Evolutionary conservation across 2,888 invertebrate species (phyloP), one percentile per base, ranked within the genome.

Genomic region (Limnephilus rhombicus): DNA sequence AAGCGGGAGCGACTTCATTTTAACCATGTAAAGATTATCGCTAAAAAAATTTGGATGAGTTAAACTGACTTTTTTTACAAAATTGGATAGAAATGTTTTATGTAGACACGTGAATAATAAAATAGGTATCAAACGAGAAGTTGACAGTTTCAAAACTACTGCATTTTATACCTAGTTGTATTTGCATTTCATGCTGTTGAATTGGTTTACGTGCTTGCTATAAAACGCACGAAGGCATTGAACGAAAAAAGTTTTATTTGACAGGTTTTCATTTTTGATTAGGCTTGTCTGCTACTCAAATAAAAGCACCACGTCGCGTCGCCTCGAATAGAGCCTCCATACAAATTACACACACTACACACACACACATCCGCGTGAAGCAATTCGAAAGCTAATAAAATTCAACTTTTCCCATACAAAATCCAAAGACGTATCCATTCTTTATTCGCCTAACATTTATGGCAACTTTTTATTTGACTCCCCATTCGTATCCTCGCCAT

Each of bases 361-460:
- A 49, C 49, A 49, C 49, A 53, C 9, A 24, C 68, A 68, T 68
- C 0, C 68, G 9, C 68, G 24, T 24, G 24, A 68, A 68, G 68
- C 68, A 83, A 83, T 83, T 37, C 34, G 37, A 83, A 83, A 83
- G 83, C 83, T 83, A 83, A 83, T 83, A 83, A 83, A 83, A 83
- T 83, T 37, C 82, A 83, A 37, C 83, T 83, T n/a, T 83, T 83
- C 31, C 83, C 83, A 34, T 34, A 68, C 68, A 68, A n/a, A 68
- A 68, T 24, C 68, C 68, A 7, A n/a, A 68, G 68, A 68, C 24
- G 68, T 24, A 68, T 68, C 68, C 68, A 34, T 83, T 83, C 83
- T 41, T 83, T 83, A 83, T 83, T 83, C 83, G 83, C 37, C 83
- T 37, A 37, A 83, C 83, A 34, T 83, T 83, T 83, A 83, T 83